Evolutionary conservation across 1,140 invertebrate species (phyloP).

Genomic region (Batillaria attramentaria): DNA sequence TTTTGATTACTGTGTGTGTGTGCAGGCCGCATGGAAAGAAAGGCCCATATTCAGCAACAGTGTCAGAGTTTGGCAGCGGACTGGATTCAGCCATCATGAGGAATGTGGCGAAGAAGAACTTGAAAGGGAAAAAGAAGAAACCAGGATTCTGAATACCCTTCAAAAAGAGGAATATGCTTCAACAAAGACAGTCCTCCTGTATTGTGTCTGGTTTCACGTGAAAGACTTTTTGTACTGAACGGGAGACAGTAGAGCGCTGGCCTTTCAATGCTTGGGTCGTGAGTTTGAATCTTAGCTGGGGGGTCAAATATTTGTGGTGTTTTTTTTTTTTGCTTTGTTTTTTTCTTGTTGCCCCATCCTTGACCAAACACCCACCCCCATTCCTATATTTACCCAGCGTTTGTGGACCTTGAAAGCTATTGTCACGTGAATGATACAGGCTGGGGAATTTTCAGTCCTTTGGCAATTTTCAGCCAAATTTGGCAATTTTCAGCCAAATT

Average conservation of each 20-base stretch:
- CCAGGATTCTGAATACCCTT: not conserved
- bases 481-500: no score
- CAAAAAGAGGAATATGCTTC: no score
- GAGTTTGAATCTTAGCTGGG: not conserved
- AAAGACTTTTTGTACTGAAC: not conserved
- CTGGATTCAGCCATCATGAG: not conserved
- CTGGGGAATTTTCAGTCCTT: no score
- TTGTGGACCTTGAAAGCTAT: no score
- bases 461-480: no score
- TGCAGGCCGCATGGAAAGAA: not conserved
- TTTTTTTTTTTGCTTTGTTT: no score
- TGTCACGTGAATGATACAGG: no score
- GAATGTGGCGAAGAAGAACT: not conserved
- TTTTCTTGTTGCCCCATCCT: no score
- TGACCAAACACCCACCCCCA: no score
- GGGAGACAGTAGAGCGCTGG: not conserved
- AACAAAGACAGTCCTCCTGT: no score
- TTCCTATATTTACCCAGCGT: no score
- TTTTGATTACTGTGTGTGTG: not conserved
- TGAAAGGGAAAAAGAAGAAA: not conserved
- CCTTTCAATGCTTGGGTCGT: not conserved
- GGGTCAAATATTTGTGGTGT: not conserved
- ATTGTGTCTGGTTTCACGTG: not conserved
- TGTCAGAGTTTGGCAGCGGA: constrained; percentile 31
- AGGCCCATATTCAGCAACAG: constrained; percentile 4